These are phyloP conservation scores for Allacma fusca DNA, from an alignment of 2,888 invertebrate genomes.

Conservation along the genomic window DNA sequence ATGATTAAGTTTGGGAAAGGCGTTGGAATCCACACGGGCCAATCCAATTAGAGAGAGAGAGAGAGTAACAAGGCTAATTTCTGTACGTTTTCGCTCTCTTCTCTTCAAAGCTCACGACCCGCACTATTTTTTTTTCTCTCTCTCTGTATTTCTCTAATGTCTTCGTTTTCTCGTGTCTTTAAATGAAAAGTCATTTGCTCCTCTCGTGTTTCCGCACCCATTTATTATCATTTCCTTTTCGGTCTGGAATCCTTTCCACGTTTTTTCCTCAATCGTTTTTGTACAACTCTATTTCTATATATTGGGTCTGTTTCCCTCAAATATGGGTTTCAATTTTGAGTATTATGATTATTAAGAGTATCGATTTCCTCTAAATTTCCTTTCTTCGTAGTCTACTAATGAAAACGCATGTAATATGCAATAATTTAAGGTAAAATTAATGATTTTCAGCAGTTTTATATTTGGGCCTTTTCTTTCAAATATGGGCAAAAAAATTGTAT, in stretches of 20 bases:
- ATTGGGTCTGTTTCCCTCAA: neutral
- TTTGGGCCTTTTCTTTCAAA: no score
- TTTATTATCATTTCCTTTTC: neutral
- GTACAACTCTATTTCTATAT: neutral
- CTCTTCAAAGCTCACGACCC: no score
- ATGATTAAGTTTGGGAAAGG: conserved; percentile 38
- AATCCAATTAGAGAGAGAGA: conserved; percentile 35
- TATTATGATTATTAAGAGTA: no score
- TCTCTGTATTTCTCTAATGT: neutral
- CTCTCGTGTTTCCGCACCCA: neutral
- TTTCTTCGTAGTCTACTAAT: no score
- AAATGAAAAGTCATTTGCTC: neutral
- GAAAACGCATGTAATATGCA: no score
- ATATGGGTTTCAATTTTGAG: no score
- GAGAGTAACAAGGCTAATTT: conserved; percentile 37
- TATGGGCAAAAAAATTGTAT: no score
- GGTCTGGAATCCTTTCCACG: neutral
- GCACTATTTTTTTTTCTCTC: no score
- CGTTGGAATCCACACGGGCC: conserved; percentile 40
- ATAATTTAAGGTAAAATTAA: no score
- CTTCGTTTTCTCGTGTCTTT: neutral
- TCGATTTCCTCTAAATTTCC: no score
- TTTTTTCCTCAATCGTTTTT: neutral
- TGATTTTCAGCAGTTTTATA: no score
- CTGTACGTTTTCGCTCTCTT: conserved; percentile 18